Base-by-base conservation (phyloP, 2,888 invertebrate genomes). In the Scaptomyza tumidula region DNA sequence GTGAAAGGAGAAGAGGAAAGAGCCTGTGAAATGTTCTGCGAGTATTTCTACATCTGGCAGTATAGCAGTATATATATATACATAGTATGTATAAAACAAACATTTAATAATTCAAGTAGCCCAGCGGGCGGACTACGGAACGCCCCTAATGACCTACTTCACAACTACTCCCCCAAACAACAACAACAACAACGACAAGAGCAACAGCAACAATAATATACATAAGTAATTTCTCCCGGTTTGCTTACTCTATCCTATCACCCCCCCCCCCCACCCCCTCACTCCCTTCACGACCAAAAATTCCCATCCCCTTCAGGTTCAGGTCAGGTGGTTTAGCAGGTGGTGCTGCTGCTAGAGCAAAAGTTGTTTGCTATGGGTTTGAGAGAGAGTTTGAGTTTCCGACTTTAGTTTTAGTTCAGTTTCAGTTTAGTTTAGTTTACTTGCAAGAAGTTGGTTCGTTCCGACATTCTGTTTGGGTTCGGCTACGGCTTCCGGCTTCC, bases 101-200 rank as follows among this genome's bases (percentile, higher is more conserved):
- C 83, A 80, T 84, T 84, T 84, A 88, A 84, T 84, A 84, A 88
- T 84, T 84, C 88, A 84, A 88, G 88, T 88, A 77, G 83, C 76
- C 61, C 67, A 49, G 59, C 45, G 68, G 61, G 64, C 64, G 62
- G 52, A 60, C 69, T 64, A 44, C 58, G 52, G 52, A 69, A 69
- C 64, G 75, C 86, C 83, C 86, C 86, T 88, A 83, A 88, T 83
- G 88, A 83, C 83, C 83, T 86, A 83, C 88, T 88, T 83, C 77
- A 71, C 35, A 37, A 45, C 16, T 31, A 54, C 60, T 52, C 43
- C 43, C 19, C 27, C 19, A 46, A n/a, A n/a, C 14, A 58, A 54
- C 61, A 55, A 44, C 54, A 63, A 61, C 52, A 80, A 70, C 27
- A 60, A 31, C 58, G 58, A 39, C 61, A 66, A 53, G 46, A 58